A percentile compares a stretch with the other conserved stretches of the same genome.
Conservation (phyloP, 2,113 vertebrate genomes). For the Anser brachyrhynchus region DNA sequence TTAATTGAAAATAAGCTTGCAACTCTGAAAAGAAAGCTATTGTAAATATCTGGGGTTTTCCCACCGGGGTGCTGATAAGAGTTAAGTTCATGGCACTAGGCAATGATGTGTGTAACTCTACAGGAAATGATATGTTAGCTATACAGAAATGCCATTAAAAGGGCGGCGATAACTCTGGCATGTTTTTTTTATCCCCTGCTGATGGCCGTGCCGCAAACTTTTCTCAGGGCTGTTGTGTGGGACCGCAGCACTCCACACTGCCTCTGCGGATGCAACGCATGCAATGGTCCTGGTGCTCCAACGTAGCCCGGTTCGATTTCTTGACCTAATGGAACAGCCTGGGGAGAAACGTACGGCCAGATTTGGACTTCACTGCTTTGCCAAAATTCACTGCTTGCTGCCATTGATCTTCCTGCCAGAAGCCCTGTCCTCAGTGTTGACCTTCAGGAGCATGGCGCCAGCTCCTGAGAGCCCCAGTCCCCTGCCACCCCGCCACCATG, state of each 20-base stretch:
- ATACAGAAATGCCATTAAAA: constrained; percentile 12
- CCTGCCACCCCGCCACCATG: too few species aligned
- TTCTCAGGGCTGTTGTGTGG: background rate
- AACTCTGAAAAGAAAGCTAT: background rate
- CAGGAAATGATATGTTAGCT: constrained; percentile 38
- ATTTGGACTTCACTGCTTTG: background rate
- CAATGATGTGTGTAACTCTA: constrained; percentile 28
- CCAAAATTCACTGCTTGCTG: background rate
- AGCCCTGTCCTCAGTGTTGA: background rate
- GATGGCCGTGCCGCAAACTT: background rate
- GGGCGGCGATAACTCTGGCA: background rate
- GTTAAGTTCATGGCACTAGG: constrained; percentile 1
- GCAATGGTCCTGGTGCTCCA: too few species aligned
- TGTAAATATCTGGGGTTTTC: constrained; percentile 35
- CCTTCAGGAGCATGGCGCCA: background rate
- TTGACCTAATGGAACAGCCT: background rate
- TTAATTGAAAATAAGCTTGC: constrained; percentile 32
- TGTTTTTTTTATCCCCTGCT: constrained; percentile 11
- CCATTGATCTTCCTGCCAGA: background rate
- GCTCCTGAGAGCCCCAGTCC: too few species aligned
- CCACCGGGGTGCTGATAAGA: constrained; percentile 38
- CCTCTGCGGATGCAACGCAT: too few species aligned
- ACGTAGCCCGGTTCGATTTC: too few species aligned
- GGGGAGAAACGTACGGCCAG: background rate
- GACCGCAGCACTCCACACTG: too few species aligned